These are phyloP conservation scores for Hepsetus odoe DNA, from an alignment of 2,113 vertebrate species.

Conservation along the genomic window DNA sequence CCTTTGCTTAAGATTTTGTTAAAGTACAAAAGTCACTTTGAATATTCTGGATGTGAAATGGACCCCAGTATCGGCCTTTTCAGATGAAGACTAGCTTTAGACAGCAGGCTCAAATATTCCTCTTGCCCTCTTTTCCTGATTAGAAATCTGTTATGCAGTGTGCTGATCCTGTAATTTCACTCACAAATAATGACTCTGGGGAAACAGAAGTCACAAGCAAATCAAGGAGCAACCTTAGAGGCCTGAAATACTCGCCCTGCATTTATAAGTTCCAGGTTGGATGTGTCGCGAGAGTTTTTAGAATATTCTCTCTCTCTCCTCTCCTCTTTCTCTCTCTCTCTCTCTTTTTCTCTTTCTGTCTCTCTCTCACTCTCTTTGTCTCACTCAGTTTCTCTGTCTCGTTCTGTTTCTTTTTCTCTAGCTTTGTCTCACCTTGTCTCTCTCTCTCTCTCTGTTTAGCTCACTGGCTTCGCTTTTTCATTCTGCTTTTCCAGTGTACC, in stretches of 20 bases:
- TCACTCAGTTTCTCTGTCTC: constrained; percentile 7
- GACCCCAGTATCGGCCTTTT: constrained; percentile 24
- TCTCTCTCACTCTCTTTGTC: constrained; percentile 8
- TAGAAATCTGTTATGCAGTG: constrained; percentile 34
- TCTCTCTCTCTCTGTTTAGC: constrained; percentile 14
- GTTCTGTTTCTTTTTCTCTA: constrained; percentile 31
- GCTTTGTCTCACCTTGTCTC: constrained; percentile 1
- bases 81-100: constrained; percentile 14
- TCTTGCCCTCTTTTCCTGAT: constrained; percentile 27
- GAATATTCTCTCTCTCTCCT: constrained; percentile 46
- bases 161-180: constrained; percentile 50
- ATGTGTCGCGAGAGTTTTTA: constrained; percentile 69
- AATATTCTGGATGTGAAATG: constrained; percentile 11
- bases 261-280: constrained; percentile 71
- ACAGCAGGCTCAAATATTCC: constrained; percentile 11
- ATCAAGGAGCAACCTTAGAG: constrained; percentile 55
- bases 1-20: neutral
- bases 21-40: neutral
- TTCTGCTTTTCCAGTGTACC: constrained; percentile 57
- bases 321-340: constrained; percentile 2
- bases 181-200: constrained; percentile 33
- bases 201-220: constrained; percentile 52
- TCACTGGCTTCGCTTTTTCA: constrained; percentile 32
- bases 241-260: constrained; percentile 50
- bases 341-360: constrained; percentile 38